phyloP scores from a whole-genome alignment of 1,140 invertebrate species.

The Caenorhabditis inopinata region DNA sequence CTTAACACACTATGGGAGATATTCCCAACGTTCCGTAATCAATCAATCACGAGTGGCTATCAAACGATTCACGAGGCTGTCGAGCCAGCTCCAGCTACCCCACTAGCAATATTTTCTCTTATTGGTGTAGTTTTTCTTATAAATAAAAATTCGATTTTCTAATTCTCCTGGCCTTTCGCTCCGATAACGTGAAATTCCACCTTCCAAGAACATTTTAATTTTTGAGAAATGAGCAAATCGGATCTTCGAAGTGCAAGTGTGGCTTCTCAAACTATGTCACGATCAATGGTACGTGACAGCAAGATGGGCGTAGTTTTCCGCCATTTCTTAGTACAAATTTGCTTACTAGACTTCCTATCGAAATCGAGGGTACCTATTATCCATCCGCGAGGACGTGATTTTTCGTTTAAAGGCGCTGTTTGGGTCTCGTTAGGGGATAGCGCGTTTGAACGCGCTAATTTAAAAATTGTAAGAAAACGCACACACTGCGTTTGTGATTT shows the following conservation, averaged over 20 bases:
- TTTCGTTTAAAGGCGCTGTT: no score
- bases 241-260: slow-evolving; percentile 8
- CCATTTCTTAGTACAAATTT: no score
- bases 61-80: slow-evolving; percentile 50
- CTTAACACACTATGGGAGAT: slow-evolving; percentile 94
- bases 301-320: not conserved
- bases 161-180: slow-evolving; percentile 28
- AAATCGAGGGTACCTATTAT: no score
- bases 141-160: slow-evolving; percentile 28
- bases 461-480: no score
- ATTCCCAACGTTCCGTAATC: slow-evolving; percentile 59
- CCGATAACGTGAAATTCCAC: no score
- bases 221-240: not conserved
- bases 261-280: not conserved
- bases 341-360: no score
- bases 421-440: no score
- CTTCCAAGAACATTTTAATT: not conserved
- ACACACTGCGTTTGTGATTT: no score
- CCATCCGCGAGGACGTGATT: no score
- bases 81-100: not conserved
- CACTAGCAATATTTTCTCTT: not conserved
- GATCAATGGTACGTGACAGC: not conserved
- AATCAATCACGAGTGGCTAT: slow-evolving; percentile 63
- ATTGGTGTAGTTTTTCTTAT: slow-evolving; percentile 13
- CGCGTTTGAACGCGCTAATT: no score